phyloP scores from a whole-genome alignment of 2,113 vertebrate species.

The Clarias gariepinus region DNA sequence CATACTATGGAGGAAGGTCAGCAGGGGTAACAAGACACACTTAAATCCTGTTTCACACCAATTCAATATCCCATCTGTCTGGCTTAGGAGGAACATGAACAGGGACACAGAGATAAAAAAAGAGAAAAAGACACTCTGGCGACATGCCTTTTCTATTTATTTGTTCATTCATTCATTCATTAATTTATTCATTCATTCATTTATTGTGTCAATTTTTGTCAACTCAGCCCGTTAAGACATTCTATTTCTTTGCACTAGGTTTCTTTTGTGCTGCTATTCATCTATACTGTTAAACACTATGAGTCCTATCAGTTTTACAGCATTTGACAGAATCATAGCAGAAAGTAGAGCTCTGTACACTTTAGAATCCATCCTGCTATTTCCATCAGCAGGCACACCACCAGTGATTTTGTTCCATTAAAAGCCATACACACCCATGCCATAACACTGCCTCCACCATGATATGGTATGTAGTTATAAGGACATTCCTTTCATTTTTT shows the following conservation, averaged over 20 bases:
- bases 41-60: slow-evolving; percentile 24
- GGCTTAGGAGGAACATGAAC: neutral
- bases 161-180: neutral
- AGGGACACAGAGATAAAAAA: neutral
- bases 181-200: too few relatives aligned
- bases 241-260: neutral
- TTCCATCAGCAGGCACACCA: too few relatives aligned
- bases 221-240: too few relatives aligned
- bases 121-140: neutral
- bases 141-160: neutral
- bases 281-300: neutral
- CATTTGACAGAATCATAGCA: too few relatives aligned
- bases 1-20: slow-evolving; percentile 11
- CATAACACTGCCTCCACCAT: too few relatives aligned
- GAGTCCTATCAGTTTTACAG: too few relatives aligned
- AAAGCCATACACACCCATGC: too few relatives aligned
- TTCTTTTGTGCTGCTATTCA: neutral
- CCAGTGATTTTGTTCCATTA: too few relatives aligned
- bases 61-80: slow-evolving; percentile 28
- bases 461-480: too few relatives aligned
- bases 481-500: too few relatives aligned
- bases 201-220: neutral
- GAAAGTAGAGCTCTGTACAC: too few relatives aligned
- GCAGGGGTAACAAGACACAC: neutral
- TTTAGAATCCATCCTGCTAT: too few relatives aligned